Conservation (phyloP, 2,113 vertebrate species). For the Seriola aureovittata region DNA sequence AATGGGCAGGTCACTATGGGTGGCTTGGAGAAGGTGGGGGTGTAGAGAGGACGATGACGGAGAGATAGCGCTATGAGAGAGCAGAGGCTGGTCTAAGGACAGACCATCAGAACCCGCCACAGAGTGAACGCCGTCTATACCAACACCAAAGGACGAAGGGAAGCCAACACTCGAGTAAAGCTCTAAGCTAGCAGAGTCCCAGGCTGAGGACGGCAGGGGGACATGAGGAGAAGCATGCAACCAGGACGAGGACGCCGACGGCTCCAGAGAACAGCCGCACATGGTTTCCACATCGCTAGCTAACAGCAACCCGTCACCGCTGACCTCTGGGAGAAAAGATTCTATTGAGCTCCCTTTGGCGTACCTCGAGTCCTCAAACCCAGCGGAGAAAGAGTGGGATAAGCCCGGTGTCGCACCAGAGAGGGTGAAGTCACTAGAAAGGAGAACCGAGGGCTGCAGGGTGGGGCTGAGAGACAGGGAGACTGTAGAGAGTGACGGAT, state of each 20-base stretch:
- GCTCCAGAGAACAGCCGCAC: slow-evolving; percentile 71
- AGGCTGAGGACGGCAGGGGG: slow-evolving; percentile 59
- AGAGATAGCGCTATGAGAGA: slow-evolving; percentile 59
- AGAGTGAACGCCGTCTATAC: slow-evolving; percentile 60
- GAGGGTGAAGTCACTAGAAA: slow-evolving; percentile 84
- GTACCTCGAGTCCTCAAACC: slow-evolving; percentile 58
- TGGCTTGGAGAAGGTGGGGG: slow-evolving; percentile 70
- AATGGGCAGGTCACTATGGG: slow-evolving; percentile 79
- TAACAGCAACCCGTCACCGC: slow-evolving; percentile 53
- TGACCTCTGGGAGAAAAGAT: slow-evolving; percentile 60
- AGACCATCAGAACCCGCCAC: slow-evolving; percentile 57
- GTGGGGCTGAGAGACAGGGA: slow-evolving; percentile 79
- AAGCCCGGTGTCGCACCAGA: slow-evolving; percentile 78
- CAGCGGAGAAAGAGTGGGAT: slow-evolving; percentile 82
- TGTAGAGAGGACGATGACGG: slow-evolving; percentile 70
- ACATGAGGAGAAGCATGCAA: slow-evolving; percentile 69
- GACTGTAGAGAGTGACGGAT: slow-evolving; percentile 79
- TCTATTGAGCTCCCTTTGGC: slow-evolving; percentile 61
- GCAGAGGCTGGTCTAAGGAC: slow-evolving; percentile 65
- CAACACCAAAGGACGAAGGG: slow-evolving; percentile 78
- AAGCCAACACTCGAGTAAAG: slow-evolving; percentile 54
- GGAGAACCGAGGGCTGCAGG: slow-evolving; percentile 84
- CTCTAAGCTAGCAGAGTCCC: slow-evolving; percentile 54
- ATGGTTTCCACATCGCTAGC: slow-evolving; percentile 58
- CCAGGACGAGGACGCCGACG: slow-evolving; percentile 55